Evolutionary conservation across 2,888 invertebrate genomes (phyloP).

Genomic region (Geophilus truncorum): DNA sequence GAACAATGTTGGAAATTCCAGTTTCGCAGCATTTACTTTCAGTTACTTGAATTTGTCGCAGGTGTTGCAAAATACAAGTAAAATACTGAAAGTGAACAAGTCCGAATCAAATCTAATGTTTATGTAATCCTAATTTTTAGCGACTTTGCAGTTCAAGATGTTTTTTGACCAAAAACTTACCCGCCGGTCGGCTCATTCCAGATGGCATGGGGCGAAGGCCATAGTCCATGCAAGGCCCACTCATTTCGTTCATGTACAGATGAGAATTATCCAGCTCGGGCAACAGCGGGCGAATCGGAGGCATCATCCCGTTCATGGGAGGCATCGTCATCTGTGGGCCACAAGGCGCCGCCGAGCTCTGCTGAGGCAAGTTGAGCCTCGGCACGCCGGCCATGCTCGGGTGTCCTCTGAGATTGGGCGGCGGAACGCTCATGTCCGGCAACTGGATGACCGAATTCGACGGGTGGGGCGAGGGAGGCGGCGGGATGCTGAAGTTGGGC

Average conservation of each 20-base stretch:
- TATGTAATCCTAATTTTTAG: no score
- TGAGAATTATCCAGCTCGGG: neutral
- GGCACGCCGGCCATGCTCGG: neutral
- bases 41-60: no score
- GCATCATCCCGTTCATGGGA: neutral
- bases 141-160: no score
- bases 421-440: slow-evolving; percentile 34
- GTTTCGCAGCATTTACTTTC: no score
- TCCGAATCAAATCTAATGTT: no score
- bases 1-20: no score
- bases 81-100: no score
- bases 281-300: neutral
- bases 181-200: neutral
- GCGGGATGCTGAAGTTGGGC: slow-evolving; percentile 32
- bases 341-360: neutral
- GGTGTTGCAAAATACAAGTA: no score
- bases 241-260: slow-evolving; percentile 19
- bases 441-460: slow-evolving; percentile 13
- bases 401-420: slow-evolving; percentile 28
- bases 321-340: neutral
- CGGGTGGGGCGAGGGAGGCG: neutral
- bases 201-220: neutral
- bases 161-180: no score
- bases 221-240: slow-evolving; percentile 18
- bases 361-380: neutral